Base-by-base conservation (phyloP, 2,797 vertebrate genomes). In the Clarias pachynema region DNA sequence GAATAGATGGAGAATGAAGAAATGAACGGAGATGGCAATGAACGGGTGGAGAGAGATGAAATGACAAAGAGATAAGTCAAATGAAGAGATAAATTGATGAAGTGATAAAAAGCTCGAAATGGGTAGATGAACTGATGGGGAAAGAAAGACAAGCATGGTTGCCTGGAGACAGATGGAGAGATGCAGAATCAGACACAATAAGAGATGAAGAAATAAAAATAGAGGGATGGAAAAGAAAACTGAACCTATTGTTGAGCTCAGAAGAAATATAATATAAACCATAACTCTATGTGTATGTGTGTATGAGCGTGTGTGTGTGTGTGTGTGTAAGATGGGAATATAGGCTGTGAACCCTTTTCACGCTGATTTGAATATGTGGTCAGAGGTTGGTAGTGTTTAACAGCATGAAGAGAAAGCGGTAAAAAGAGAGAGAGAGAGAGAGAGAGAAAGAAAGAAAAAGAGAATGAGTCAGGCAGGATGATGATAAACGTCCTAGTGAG, bases 401-500 rank as follows among this genome's bases (percentile, higher is more conserved):
- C 49, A 75, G 73, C 5, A 5, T 29, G 37, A 18, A 72, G 22
- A 49, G 40, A 49, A 15, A 26, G 70, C 2, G 22, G n/a, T 12
- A 20, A 12, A 70, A 9, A 40, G 68, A 37, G 8, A 31, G 2
- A 31, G 68, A 22, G 8, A 31, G 68, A 22, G 8, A 22, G 34
- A 44, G 24, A 40, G 68, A 40, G 68, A 49, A 24, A 24, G 60
- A 26, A 70, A 79, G 85, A 53, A 31, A 16, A 49, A 84, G 49
- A 82, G 83, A 86, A 81, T 75, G 34, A 82, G 79, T 29, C 68
- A 59, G 79, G 14, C 9, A 15, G 40, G 24, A 53, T 20, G 44
- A 57, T 75, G 57, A 73, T 75, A 65, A 84, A 63, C 29, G 70
- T 81, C 59, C 37, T 44, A 81, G 40, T 18, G 56, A 68, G 63